Base-by-base conservation (phyloP, 2,113 vertebrate species). In the Lepidothrix coronata region DNA sequence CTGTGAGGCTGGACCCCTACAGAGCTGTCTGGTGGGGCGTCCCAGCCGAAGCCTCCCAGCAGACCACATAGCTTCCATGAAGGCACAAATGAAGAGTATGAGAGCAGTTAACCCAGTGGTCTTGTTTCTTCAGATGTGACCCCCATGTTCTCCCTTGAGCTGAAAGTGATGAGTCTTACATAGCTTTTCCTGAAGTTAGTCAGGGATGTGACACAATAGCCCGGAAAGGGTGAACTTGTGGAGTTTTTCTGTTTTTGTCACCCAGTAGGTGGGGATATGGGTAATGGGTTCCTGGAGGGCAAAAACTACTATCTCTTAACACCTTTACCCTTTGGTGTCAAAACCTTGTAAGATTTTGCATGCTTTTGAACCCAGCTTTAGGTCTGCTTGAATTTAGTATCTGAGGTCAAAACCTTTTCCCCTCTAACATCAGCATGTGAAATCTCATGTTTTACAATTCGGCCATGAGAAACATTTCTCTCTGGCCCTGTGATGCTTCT, bases 21-120 rank as follows among this genome's bases (percentile, higher is more conserved):
- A 0, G 55, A 27, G 27, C 68, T 72, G 24, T 19, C 48, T 3
- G 1, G 18, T 41, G 39, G 27, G 8, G 54, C 0, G 0, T 78
- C 39, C 44, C 80, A 63, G 37, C 31, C 21, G 8, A 33, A n/a
- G 37, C 30, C 27, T 54, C 76, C 22, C n/a, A 70, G 51, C 31
- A n/a, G 27, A n/a, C 0, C 0, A 15, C 1, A 1, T 22, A 46
- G 11, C 48, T 77, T 43, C 65, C 1, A 1, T 6, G 28, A 49
- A 79, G 54, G 31, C 48, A 22, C 21, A 62, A 23, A 35, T 35
- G 11, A 31, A 39, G 55, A 57, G 6, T 3, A 2, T 41, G 27
- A 71, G 55, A 71, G 35, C n/a, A 4, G 2, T 28, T 85, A 22
- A 68, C 2, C 0, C 2, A 2, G 31, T 21, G 13, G 8, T 37